phyloP scores from a whole-genome alignment of 1,140 invertebrate genomes.

The Drosophila serrata region DNA sequence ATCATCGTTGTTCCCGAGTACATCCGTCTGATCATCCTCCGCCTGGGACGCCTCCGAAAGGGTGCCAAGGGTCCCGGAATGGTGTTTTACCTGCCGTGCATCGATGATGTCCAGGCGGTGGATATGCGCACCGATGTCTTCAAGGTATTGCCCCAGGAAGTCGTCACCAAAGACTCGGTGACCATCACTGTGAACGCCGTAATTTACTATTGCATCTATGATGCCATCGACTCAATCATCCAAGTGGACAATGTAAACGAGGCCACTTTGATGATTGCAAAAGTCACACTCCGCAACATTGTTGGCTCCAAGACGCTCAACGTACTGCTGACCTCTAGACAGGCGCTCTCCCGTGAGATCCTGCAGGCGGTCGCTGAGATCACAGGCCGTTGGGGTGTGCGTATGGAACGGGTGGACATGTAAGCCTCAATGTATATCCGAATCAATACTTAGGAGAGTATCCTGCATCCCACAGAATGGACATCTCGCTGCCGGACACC shows the following conservation, averaged over 20 bases:
- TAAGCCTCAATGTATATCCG: constrained; percentile 77
- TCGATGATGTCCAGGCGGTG: constrained; percentile 90
- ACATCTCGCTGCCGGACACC: constrained; percentile 92
- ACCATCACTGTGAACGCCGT: constrained; percentile 92
- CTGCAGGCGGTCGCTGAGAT: constrained; percentile 46
- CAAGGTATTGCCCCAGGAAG: constrained; percentile 90
- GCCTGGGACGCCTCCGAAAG: constrained; percentile 90
- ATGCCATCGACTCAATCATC: constrained; percentile 92
- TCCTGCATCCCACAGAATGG: constrained; percentile 89
- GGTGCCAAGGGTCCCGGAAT: constrained; percentile 85
- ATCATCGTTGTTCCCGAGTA: constrained; percentile 90
- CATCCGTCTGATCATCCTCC: constrained; percentile 94
- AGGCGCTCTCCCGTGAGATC: constrained; percentile 54
- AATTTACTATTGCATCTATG: constrained; percentile 91
- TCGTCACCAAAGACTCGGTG: constrained; percentile 91
- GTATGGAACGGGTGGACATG: constrained; percentile 98
- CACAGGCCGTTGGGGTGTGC: constrained; percentile 93
- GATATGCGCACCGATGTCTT: constrained; percentile 91
- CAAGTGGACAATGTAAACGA: constrained; percentile 93
- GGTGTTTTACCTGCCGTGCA: constrained; percentile 91
- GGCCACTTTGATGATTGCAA: constrained; percentile 88
- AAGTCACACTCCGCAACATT: constrained; percentile 89
- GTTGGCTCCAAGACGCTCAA: constrained; percentile 90
- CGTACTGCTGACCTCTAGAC: constrained; percentile 87
- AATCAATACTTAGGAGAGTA: no score